Conservation (phyloP, 2,797 vertebrate genomes). For the Sphenodon punctatus region DNA sequence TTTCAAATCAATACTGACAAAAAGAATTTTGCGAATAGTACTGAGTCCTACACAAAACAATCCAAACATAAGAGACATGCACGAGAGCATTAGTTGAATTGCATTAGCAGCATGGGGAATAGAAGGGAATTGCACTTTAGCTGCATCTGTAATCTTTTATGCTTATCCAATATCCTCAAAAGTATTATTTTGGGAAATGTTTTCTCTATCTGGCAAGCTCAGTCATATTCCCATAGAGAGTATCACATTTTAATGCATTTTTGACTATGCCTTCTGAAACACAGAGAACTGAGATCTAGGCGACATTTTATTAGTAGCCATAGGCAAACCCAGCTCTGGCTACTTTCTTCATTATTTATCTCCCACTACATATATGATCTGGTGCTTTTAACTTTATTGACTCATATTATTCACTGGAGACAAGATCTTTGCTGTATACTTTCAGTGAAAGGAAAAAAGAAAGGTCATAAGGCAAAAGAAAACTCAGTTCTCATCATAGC, state of each 20-base stretch:
- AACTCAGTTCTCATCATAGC: conserved; percentile 35
- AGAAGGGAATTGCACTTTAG: conserved; percentile 8
- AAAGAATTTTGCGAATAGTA: not conserved
- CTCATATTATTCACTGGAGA: conserved; percentile 26
- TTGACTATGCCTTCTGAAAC: not conserved
- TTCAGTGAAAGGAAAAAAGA: not conserved
- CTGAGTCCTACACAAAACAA: not conserved
- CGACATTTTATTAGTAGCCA: conserved; percentile 36
- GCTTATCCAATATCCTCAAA: not conserved
- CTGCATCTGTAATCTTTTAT: not conserved
- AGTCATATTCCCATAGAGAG: not conserved
- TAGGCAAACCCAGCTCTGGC: conserved; percentile 3
- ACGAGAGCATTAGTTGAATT: not conserved
- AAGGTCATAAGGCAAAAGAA: conserved; percentile 49
- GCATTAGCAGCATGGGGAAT: not conserved
- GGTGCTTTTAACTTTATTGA: conserved; percentile 45
- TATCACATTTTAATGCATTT: conserved; percentile 25
- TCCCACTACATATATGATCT: not conserved
- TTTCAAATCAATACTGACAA: not conserved
- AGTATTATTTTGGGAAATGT: conserved; percentile 14
- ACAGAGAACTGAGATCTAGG: conserved; percentile 15
- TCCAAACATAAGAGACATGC: not conserved
- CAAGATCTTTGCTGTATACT: conserved; percentile 9
- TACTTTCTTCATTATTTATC: conserved; percentile 35
- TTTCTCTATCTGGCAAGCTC: conserved; percentile 7